phyloP scores from a whole-genome alignment of 2,888 invertebrate species.

The Melitaea athalia region DNA sequence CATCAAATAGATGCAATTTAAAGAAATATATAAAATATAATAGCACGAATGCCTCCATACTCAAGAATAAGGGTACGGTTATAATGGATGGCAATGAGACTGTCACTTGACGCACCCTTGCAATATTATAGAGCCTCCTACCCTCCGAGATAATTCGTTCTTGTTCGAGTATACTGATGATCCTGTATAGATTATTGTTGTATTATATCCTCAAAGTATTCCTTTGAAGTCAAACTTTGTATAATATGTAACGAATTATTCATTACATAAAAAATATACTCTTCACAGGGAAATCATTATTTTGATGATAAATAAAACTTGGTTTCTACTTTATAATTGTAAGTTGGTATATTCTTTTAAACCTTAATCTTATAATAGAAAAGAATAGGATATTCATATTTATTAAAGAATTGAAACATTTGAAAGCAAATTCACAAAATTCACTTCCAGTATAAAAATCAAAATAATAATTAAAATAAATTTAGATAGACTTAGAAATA shows the following conservation, averaged over 20 bases:
- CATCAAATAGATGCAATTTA: not conserved
- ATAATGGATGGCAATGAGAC: constrained; percentile 73
- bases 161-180: constrained; percentile 32
- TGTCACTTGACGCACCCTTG: constrained; percentile 78
- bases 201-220: constrained; percentile 18
- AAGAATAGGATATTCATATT: too few relatives aligned
- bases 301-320: too few relatives aligned
- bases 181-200: constrained; percentile 22
- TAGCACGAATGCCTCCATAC: not conserved
- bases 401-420: too few relatives aligned
- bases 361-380: too few relatives aligned
- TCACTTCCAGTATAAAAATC: too few relatives aligned
- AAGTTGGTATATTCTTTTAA: too few relatives aligned
- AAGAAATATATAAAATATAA: not conserved
- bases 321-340: too few relatives aligned
- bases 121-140: constrained; percentile 69
- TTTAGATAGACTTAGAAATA: too few relatives aligned
- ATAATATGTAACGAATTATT: constrained; percentile 9
- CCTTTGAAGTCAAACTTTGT: constrained; percentile 3
- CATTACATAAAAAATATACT: not conserved
- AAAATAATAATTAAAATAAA: too few relatives aligned
- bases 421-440: too few relatives aligned
- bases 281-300: not conserved
- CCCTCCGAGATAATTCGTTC: constrained; percentile 57
- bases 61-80: constrained; percentile 59